Evolutionary conservation across 2,888 invertebrate species (phyloP).

Genomic region (Leptopterna dolabrata): DNA sequence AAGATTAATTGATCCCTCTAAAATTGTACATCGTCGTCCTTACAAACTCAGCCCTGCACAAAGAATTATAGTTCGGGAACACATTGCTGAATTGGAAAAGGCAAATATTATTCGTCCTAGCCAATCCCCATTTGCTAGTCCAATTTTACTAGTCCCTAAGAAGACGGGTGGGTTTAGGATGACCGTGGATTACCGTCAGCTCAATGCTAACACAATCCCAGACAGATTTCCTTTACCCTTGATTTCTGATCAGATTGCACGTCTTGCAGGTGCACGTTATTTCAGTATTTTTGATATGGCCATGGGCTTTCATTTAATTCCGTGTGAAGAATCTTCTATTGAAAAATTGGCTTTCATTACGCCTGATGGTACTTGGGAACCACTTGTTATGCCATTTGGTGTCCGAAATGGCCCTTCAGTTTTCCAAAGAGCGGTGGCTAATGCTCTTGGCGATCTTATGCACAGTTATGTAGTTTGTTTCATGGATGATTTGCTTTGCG

Average conservation of each 20-base stretch:
- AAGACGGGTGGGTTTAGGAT: slow-evolving; percentile 61
- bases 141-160: slow-evolving; percentile 63
- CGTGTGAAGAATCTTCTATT: background rate
- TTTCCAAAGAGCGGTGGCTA: slow-evolving; percentile 64
- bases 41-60: slow-evolving; percentile 9
- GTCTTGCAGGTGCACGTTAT: slow-evolving; percentile 62
- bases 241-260: slow-evolving; percentile 55
- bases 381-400: slow-evolving; percentile 26
- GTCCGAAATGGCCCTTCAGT: slow-evolving; percentile 64
- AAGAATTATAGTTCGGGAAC: slow-evolving; percentile 13
- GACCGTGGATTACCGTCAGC: slow-evolving; percentile 62
- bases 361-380: slow-evolving; percentile 19
- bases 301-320: slow-evolving; percentile 18
- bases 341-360: slow-evolving; percentile 22
- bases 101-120: slow-evolving; percentile 21
- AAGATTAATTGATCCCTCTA: background rate
- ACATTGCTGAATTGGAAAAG: background rate
- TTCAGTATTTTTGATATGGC: slow-evolving; percentile 63
- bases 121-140: slow-evolving; percentile 62
- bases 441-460: slow-evolving; percentile 64
- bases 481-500: slow-evolving; percentile 61
- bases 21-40: slow-evolving; percentile 10
- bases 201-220: slow-evolving; percentile 62
- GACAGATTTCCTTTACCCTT: slow-evolving; percentile 57
- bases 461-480: slow-evolving; percentile 55